Percentiles rank a stretch among this genome's conserved stretches.
These are phyloP conservation scores for Lycophotia porphyrea DNA, from an alignment of 2,888 invertebrate species.

Conservation along the genomic window DNA sequence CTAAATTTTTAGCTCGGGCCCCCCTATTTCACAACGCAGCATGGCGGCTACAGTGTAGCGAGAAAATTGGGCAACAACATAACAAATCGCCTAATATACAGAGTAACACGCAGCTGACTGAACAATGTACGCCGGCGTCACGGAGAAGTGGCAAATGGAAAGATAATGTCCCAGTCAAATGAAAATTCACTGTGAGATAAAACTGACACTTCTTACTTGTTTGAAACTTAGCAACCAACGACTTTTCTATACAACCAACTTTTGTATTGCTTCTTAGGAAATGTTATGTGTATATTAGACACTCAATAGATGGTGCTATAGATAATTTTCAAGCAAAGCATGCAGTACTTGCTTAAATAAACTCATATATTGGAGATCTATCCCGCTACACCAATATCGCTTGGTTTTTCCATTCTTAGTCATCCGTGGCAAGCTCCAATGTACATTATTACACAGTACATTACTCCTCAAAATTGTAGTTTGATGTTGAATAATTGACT, in stretches of 20 bases:
- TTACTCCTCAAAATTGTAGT: slow-evolving; percentile 75
- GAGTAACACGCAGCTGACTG: slow-evolving; percentile 65
- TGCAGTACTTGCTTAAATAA: neutral
- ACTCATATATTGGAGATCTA: neutral
- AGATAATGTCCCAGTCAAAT: slow-evolving; percentile 8
- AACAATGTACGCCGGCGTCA: slow-evolving; percentile 60
- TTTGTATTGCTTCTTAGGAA: neutral
- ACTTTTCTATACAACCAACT: neutral
- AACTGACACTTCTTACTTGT: neutral
- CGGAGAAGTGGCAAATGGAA: slow-evolving; percentile 47
- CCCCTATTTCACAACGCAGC: slow-evolving; percentile 47
- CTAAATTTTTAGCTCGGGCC: slow-evolving; percentile 31
- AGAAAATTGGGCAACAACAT: slow-evolving; percentile 64
- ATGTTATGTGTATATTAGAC: too few species aligned
- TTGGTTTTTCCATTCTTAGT: slow-evolving; percentile 14
- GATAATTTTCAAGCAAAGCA: neutral
- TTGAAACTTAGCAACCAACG: neutral
- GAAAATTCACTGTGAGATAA: neutral
- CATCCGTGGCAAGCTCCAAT: slow-evolving; percentile 53
- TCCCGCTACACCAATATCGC: neutral
- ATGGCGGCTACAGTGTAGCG: slow-evolving; percentile 37
- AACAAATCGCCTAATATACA: slow-evolving; percentile 67
- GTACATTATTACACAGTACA: slow-evolving; percentile 73
- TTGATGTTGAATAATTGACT: slow-evolving; percentile 71
- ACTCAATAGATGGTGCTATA: neutral